These are phyloP conservation scores for Trematomus bernacchii DNA, from an alignment of 2,797 vertebrate genomes.

Conservation along the genomic window DNA sequence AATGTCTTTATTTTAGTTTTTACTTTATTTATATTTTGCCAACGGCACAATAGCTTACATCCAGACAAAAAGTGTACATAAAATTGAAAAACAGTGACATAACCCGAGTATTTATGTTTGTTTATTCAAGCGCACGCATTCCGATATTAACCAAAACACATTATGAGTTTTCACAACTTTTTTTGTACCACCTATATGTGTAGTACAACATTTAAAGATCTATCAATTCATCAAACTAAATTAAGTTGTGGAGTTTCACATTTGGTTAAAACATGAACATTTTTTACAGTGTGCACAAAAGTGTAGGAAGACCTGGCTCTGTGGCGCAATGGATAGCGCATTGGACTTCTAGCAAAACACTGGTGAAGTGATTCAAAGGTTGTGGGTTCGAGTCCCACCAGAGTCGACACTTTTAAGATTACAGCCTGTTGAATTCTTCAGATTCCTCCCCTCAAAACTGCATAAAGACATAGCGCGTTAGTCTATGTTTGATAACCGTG, in stretches of 20 bases:
- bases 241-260: too few species aligned
- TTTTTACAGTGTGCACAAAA: too few species aligned
- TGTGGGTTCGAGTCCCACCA: slow-evolving; percentile 80
- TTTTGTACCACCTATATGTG: too few species aligned
- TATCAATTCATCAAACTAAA: too few species aligned
- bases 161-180: background rate
- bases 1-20: background rate
- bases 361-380: slow-evolving; percentile 74
- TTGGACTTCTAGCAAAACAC: slow-evolving; percentile 94
- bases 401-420: slow-evolving; percentile 23
- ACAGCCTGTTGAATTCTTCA: background rate
- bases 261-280: too few species aligned
- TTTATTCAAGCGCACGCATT: background rate
- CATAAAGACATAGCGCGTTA: too few species aligned
- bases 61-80: background rate
- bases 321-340: slow-evolving; percentile 99
- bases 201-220: too few species aligned
- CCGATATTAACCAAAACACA: background rate
- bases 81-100: background rate
- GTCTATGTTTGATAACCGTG: too few species aligned
- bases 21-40: too few species aligned
- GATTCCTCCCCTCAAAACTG: background rate
- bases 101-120: background rate
- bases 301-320: slow-evolving; percentile 84
- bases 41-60: background rate